Evolutionary conservation across 2,797 vertebrate genomes (phyloP).

Genomic region (Cyprinodon diabolis): DNA sequence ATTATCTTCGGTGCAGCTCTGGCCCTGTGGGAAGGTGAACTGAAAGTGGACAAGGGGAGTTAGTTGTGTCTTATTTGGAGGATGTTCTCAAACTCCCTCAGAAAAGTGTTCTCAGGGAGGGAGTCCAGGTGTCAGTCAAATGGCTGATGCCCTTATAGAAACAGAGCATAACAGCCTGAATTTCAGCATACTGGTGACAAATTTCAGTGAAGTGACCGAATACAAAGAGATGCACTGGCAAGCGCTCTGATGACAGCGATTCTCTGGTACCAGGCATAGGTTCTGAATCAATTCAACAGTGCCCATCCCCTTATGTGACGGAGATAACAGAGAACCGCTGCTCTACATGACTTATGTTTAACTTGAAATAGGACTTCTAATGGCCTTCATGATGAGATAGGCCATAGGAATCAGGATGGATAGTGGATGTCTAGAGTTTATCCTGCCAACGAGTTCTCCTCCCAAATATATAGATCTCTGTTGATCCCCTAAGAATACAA

Average conservation of each 20-base stretch:
- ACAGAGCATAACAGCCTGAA: neutral
- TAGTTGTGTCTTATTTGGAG: neutral
- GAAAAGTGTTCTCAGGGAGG: neutral
- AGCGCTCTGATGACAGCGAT: neutral
- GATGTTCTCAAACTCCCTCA: neutral
- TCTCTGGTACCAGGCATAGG: neutral
- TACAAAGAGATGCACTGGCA: no score
- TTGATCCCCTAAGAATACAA: no score
- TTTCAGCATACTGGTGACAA: no score
- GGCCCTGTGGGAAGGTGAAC: conserved; percentile 32
- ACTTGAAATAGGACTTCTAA: no score
- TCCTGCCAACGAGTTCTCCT: no score
- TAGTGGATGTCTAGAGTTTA: no score
- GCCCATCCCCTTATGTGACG: neutral
- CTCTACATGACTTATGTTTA: no score
- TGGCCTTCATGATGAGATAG: no score
- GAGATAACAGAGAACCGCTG: no score
- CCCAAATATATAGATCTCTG: no score
- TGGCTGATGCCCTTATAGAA: neutral
- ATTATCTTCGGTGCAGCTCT: conserved; percentile 41
- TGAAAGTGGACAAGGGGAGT: conserved; percentile 11
- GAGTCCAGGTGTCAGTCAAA: neutral
- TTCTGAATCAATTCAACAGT: neutral
- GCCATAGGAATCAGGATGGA: no score
- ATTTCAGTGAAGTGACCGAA: no score